Evolutionary conservation across 2,113 vertebrate genomes (phyloP).

Genomic region (rat (Rattus norvegicus)): DNA sequence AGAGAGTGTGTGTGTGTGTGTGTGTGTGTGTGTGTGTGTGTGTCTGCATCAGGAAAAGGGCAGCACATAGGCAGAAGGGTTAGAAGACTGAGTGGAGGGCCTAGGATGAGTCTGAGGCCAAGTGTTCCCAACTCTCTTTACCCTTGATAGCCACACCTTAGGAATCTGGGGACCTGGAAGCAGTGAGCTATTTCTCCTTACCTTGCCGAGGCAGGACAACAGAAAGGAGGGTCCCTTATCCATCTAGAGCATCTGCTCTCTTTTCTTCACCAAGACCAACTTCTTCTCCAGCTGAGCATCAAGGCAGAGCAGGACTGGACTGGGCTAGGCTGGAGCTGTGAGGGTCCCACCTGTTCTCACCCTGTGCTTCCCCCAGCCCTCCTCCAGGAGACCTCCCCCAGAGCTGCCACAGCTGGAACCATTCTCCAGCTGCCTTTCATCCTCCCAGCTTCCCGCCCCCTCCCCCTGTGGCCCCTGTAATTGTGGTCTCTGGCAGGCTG

Average conservation of each 20-base stretch:
- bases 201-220: neutral
- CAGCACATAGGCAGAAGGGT: conserved; percentile 27
- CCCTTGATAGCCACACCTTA: neutral
- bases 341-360: conserved; percentile 72
- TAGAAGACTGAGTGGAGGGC: neutral
- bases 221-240: neutral
- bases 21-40: neutral
- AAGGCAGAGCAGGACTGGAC: neutral
- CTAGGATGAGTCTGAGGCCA: neutral
- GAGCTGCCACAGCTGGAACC: conserved; percentile 76
- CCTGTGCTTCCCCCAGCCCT: neutral
- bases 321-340: neutral
- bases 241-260: neutral
- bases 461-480: conserved; percentile 76
- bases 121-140: neutral
- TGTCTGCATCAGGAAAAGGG: conserved; percentile 60
- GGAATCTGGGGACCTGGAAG: neutral
- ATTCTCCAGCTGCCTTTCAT: conserved; percentile 76
- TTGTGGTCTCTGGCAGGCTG: conserved; percentile 75
- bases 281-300: neutral
- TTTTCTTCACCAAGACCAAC: conserved; percentile 31
- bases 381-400: conserved; percentile 7
- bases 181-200: neutral
- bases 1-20: neutral
- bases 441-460: conserved; percentile 34